Conservation (phyloP, 1,140 invertebrate genomes). For the Neomicropteryx cornuta region DNA sequence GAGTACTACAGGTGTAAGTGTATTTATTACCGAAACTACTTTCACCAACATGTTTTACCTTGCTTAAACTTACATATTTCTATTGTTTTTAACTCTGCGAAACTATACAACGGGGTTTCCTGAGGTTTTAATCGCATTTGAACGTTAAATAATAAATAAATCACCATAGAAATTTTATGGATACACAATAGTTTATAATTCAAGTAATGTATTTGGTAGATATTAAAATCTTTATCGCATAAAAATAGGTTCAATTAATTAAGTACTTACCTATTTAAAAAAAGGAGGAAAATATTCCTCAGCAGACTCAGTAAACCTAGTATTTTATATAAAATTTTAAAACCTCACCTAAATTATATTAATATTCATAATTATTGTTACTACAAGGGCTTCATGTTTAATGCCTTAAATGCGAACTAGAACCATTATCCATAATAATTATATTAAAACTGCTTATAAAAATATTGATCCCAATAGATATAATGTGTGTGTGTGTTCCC, state of each 20-base stretch:
- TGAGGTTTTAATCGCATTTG: slow-evolving; percentile 2
- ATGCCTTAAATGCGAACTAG: neutral
- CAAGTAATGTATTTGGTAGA: too few species aligned
- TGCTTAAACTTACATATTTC: slow-evolving; percentile 2
- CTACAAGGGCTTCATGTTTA: too few species aligned
- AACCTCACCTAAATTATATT: too few species aligned
- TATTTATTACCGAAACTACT: slow-evolving; percentile 24
- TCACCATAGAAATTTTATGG: too few species aligned
- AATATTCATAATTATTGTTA: too few species aligned
- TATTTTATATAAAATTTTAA: too few species aligned
- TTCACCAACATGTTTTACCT: slow-evolving; percentile 4
- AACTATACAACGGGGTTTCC: slow-evolving; percentile 4
- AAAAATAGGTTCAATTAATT: too few species aligned
- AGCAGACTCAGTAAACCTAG: too few species aligned
- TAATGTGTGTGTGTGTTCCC: slow-evolving; percentile 6
- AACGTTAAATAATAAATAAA: slow-evolving; percentile 2
- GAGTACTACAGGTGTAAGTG: slow-evolving; percentile 22
- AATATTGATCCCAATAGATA: slow-evolving; percentile 5
- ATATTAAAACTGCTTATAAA: slow-evolving; percentile 9
- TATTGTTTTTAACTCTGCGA: slow-evolving; percentile 4
- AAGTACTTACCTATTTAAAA: too few species aligned
- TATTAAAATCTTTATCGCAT: too few species aligned
- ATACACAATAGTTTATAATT: too few species aligned
- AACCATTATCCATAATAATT: slow-evolving; percentile 7
- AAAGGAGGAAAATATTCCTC: too few species aligned